Conservation (phyloP, 2,113 vertebrate genomes). For the Saiga tatarica region DNA sequence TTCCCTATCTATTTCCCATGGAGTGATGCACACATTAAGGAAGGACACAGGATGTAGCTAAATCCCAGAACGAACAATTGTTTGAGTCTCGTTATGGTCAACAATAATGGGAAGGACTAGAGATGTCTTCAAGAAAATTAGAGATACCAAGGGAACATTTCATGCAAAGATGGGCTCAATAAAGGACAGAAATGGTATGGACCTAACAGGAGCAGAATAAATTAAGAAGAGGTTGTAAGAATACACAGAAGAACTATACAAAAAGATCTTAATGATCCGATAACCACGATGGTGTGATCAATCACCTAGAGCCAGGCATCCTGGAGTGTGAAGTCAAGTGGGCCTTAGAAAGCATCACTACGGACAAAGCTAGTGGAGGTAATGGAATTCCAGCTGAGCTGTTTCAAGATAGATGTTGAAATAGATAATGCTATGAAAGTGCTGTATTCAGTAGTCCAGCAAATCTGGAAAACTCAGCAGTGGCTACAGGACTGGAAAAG, state of each 20-base stretch:
- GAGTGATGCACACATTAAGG: not conserved
- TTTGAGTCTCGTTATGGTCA: not conserved
- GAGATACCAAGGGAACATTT: not conserved
- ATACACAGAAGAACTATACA: not conserved
- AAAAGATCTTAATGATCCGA: not conserved
- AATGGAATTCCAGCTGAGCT: not conserved
- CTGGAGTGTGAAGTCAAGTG: not conserved
- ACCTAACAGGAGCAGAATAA: not conserved
- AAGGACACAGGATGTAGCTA: not conserved
- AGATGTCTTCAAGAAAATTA: not conserved
- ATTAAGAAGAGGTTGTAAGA: not conserved
- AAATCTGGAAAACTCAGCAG: not conserved
- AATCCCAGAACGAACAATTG: not conserved
- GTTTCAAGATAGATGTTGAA: not conserved
- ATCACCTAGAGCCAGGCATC: not conserved
- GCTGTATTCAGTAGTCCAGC: not conserved
- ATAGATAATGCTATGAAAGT: not conserved
- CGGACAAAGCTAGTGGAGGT: not conserved
- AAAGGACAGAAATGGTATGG: not conserved
- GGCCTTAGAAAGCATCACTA: not conserved
- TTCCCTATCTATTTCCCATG: too few relatives aligned
- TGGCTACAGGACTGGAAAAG: not conserved
- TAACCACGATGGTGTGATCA: not conserved
- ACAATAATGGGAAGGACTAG: not conserved
- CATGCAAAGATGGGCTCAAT: not conserved